Evolutionary conservation across 2,888 invertebrate species (phyloP), one percentile per base, ranked within the genome.

Genomic region (Drosophila nr. perissopoda): DNA sequence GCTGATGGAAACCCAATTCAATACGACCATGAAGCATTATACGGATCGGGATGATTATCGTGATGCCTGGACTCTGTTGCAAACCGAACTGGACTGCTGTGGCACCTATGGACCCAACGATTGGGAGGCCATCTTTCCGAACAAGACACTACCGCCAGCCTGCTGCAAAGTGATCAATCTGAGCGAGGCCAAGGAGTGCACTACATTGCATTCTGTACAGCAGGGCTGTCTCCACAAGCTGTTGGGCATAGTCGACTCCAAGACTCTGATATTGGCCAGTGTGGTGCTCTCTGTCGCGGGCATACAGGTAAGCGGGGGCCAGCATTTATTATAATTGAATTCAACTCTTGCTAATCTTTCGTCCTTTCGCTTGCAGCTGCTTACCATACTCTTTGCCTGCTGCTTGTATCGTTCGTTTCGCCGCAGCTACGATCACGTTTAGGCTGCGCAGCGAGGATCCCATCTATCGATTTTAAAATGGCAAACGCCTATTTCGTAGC

Each of bases 331-430:
- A 36, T 2, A 8, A 42, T 59, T 29, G 4, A 25, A 25, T 45
- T 4, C 7, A 16, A 25, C 16, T 16, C 1, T 42, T 38, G n/a
- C 40, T 67, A 48, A 63, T 34, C 0, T 10, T 27, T 25, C 8
- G 2, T 33, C 0, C 5, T 36, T 74, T 33, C 51, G 29, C 58
- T 91, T 95, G 77, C 94, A 97, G 97, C 94, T 98, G 58, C 94
- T 98, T 89, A 98, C 98, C 57, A 96, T 98, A 64, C 94, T 97
- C 76, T 98, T 98, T 93, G 97, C 99, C 36, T 99, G 98, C 94
- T 97, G 97, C 92, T 94, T 99, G 93, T 98, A 97, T 81, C 96
- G 98, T 91, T 97, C 98, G 84, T 98, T 99, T 92, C 97, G 97
- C 92, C 96, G 96, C 93, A 98, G 97, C 93, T 98, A 98, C 94